Evolutionary conservation across 2,113 vertebrate genomes (phyloP).

Genomic region (Rhipidura dahli): DNA sequence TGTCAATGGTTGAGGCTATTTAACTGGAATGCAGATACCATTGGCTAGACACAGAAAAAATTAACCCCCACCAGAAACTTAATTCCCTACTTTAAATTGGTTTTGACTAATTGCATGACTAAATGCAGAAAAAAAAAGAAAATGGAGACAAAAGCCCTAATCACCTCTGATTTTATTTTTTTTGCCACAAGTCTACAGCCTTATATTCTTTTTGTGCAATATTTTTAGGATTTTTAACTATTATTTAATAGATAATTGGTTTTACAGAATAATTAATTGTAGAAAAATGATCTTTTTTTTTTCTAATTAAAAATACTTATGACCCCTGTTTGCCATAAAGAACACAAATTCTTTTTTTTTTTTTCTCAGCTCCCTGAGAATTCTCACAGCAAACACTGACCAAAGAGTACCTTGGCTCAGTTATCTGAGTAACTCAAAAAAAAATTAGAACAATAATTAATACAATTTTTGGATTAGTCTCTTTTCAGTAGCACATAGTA

Average conservation of each 20-base stretch:
- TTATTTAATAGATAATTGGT: background rate
- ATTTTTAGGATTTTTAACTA: background rate
- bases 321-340: background rate
- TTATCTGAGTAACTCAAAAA: background rate
- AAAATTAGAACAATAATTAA: background rate
- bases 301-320: background rate
- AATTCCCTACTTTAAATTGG: background rate
- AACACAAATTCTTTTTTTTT: background rate
- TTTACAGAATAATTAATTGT: background rate
- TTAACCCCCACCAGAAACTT: background rate
- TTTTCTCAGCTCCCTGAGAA: background rate
- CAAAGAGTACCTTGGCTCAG: background rate
- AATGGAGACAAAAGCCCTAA: background rate
- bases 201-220: background rate
- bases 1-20: background rate
- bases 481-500: background rate
- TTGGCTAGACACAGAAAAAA: background rate
- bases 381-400: background rate
- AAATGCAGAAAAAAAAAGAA: background rate
- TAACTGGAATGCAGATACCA: background rate
- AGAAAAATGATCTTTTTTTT: background rate
- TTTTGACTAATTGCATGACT: background rate
- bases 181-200: background rate
- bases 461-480: background rate
- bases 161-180: background rate